Evolutionary conservation across 2,113 vertebrate species (phyloP), one percentile per base, ranked within the genome.

Genomic region (Emberiza fucata): DNA sequence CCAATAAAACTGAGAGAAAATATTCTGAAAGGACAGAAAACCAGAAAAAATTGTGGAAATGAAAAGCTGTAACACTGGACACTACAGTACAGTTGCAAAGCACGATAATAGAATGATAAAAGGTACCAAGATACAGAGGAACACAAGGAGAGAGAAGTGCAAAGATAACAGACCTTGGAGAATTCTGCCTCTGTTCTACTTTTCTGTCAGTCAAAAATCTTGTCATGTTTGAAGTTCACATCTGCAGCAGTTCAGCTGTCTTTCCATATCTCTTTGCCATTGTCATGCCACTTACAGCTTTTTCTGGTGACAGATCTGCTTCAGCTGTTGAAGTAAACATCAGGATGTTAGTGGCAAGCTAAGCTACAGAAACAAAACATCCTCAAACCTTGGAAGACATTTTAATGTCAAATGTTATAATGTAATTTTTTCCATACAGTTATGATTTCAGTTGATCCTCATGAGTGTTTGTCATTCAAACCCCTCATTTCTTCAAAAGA

Each of bases 141-240:
- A 77, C 4, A 69, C 22, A 63, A 83, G 69, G 17, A 53, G 13
- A 78, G 14, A 61, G 63, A 88, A 89, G 45, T 25, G 63, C 8
- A 69, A 86, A 90, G 73, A 88, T 47, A 96, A 48, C 29, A 70
- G 35, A 65, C 53, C 80, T 37, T 27, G 17, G 5, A 89, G 53
- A 95, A 77, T 85, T 71, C 42, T 86, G 63, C 71, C 56, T 50
- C n/a, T 68, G 40, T 75, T 91, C 35, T 6, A 9, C 65, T 81
- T 70, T 64, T 77, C 90, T 94, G 92, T n/a, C 75, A 81, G 56
- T 82, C 88, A 95, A 83, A 94, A 92, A 63, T 71, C 56, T 63
- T 94, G 82, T 80, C 78, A 44, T 27, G 47, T 79, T 86, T 81
- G 81, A 88, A 91, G 56, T 75, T 81, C 66, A 79, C 81, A 91